A percentile compares a stretch with the other conserved stretches of the same genome.
These are phyloP conservation scores for Hemithea aestivaria DNA, from an alignment of 2,888 invertebrate species.

Conservation along the genomic window DNA sequence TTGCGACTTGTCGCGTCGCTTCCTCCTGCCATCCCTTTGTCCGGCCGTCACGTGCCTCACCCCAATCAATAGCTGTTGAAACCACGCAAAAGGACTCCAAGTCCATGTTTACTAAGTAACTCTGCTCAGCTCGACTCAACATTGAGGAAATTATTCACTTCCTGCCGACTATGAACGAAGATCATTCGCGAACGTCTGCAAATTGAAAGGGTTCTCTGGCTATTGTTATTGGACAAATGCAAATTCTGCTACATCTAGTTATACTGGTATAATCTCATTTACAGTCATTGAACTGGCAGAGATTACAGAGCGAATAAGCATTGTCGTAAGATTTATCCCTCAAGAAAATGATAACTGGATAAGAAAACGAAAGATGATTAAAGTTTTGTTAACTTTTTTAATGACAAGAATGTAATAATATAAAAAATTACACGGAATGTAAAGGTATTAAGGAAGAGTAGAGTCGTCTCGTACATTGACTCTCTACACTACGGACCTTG, in stretches of 20 bases:
- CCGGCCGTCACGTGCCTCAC: constrained; percentile 47
- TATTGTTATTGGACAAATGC: constrained; percentile 21
- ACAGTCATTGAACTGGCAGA: too few species aligned
- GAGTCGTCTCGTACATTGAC: too few species aligned
- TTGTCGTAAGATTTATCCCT: too few species aligned
- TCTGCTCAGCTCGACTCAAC: constrained; percentile 15
- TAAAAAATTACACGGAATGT: too few species aligned
- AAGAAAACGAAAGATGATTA: too few species aligned
- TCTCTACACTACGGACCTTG: too few species aligned
- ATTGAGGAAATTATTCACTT: constrained; percentile 30
- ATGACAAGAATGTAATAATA: too few species aligned
- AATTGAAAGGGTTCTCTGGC: constrained; percentile 17
- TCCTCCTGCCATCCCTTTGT: constrained; percentile 56
- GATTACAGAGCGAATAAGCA: too few species aligned
- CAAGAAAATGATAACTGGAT: too few species aligned
- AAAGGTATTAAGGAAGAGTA: too few species aligned
- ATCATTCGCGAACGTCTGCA: constrained; percentile 23
- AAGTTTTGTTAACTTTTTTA: too few species aligned
- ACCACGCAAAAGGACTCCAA: constrained; percentile 40
- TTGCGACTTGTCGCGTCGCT: constrained; percentile 45
- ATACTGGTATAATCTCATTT: not conserved
- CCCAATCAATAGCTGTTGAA: constrained; percentile 45
- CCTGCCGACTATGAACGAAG: constrained; percentile 23
- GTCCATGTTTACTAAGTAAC: constrained; percentile 35
- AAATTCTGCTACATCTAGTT: constrained; percentile 5